Evolutionary conservation across 2,113 vertebrate species (phyloP), one percentile per base, ranked within the genome.

Genomic region (Rhinopomastus cyanomelas): DNA sequence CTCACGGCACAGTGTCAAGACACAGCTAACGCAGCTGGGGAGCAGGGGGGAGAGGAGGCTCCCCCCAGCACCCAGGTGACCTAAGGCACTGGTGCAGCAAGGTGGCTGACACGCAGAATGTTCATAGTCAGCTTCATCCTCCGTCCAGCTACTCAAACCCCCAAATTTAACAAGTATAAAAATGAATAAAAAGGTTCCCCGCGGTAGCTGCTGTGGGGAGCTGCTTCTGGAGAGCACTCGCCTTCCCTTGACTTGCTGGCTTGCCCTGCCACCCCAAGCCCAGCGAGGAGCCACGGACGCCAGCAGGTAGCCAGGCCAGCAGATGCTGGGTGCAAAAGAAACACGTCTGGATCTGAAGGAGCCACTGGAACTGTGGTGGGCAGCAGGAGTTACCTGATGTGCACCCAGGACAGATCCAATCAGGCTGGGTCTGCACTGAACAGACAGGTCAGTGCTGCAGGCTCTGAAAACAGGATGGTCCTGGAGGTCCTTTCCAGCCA

Each of bases 211-310:
- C 26, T 37, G 44, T 55, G 67, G 37, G 60, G 46, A 79, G 72
- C n/a, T 53, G 22, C 27, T 91, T 94, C 52, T 77, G 48, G 25
- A 91, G 64, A 61, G 2, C 25, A 27, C 34, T 53, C 65, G 39
- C 7, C 14, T n/a, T 73, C 29, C 48, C 25, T 23, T 88, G 46
- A 83, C 56, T 93, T 59, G 64, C 52, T 80, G 82, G 72, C 32
- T 89, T 83, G 72, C 72, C 65, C 60, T 89, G 90, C 90, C 85
- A 89, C 48, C 59, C 56, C 60, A 69, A 85, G 79, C 48, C 42
- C 3, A 1, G 55, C 1, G 8, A 22, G 4, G 62, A 87, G 62
- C 26, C 32, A 52, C 3, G 18, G 57, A 22, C 42, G 21, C 36
- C 20, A 1, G 1, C 2, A 8, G 29, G 36, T 75, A 39, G 16